These are phyloP conservation scores for Rattus rattus DNA, from an alignment of 2,113 vertebrate genomes.

Conservation along the genomic window DNA sequence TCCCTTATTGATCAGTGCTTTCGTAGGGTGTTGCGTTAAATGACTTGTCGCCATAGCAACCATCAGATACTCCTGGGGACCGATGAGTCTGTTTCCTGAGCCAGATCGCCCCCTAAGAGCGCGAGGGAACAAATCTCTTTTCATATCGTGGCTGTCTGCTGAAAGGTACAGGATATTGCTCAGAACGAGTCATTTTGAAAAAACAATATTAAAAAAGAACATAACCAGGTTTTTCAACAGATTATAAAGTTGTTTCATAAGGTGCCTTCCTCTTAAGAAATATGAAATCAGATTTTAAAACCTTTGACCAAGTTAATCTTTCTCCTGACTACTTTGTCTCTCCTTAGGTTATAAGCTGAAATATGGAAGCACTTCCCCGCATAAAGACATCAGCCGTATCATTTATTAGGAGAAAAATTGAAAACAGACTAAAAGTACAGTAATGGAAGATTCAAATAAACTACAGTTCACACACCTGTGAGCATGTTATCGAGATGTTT, in stretches of 20 bases:
- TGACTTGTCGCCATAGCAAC: conserved; percentile 81
- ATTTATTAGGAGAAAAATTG: conserved; percentile 24
- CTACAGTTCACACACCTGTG: background rate
- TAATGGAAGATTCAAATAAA: background rate
- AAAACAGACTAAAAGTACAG: conserved; percentile 25
- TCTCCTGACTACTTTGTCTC: conserved; percentile 48
- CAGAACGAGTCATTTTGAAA: conserved; percentile 72
- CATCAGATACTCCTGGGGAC: conserved; percentile 72
- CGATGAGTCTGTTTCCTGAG: conserved; percentile 67
- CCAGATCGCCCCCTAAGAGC: conserved; percentile 73
- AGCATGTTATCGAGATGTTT: background rate
- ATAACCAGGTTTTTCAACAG: conserved; percentile 72
- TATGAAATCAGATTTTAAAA: conserved; percentile 67
- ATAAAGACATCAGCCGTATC: background rate
- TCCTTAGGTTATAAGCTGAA: conserved; percentile 41
- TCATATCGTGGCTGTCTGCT: conserved; percentile 71
- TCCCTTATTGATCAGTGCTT: conserved; percentile 76
- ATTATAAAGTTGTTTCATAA: conserved; percentile 74
- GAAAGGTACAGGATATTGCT: conserved; percentile 68
- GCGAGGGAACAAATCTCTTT: conserved; percentile 65
- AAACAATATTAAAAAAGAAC: conserved; percentile 72
- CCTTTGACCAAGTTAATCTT: conserved; percentile 62
- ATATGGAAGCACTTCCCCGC: background rate
- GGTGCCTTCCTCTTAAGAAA: conserved; percentile 66
- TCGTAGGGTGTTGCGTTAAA: conserved; percentile 70